These are phyloP conservation scores for Mythimna pallens DNA, from an alignment of 2,888 invertebrate species.

Conservation along the genomic window DNA sequence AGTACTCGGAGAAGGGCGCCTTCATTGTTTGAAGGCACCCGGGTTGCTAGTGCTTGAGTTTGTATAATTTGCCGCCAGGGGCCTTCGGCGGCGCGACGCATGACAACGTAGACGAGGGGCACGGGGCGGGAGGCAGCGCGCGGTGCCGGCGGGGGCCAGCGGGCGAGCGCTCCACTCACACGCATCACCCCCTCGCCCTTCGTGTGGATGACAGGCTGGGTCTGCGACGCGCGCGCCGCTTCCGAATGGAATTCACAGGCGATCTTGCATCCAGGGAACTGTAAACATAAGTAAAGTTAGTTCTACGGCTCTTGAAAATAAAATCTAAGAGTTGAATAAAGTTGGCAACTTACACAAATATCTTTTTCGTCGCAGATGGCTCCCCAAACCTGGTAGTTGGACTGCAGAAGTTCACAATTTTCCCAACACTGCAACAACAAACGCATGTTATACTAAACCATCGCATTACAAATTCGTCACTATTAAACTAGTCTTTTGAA, in stretches of 20 bases:
- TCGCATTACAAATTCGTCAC: slow-evolving; percentile 71
- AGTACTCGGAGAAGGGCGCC: slow-evolving; percentile 92
- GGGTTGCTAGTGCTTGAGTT: slow-evolving; percentile 92
- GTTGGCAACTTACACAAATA: slow-evolving; percentile 92
- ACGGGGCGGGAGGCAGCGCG: slow-evolving; percentile 90
- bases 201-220: slow-evolving; percentile 93
- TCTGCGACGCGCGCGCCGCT: slow-evolving; percentile 91
- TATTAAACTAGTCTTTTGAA: slow-evolving; percentile 75
- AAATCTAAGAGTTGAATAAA: slow-evolving; percentile 32
- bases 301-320: not conserved
- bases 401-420: slow-evolving; percentile 93
- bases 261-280: slow-evolving; percentile 94
- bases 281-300: slow-evolving; percentile 74
- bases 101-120: slow-evolving; percentile 93
- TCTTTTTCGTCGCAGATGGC: slow-evolving; percentile 93
- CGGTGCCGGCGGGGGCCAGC: slow-evolving; percentile 92
- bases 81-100: slow-evolving; percentile 92
- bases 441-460: slow-evolving; percentile 66
- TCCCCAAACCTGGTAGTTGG: slow-evolving; percentile 93
- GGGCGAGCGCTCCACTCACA: slow-evolving; percentile 91
- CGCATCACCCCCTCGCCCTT: slow-evolving; percentile 93
- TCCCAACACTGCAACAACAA: slow-evolving; percentile 94
- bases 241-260: slow-evolving; percentile 93
- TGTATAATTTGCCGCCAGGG: slow-evolving; percentile 93
- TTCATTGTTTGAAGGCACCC: slow-evolving; percentile 92